phyloP scores from a whole-genome alignment of 2,113 vertebrate genomes.

The Opisthocomus hoazin region DNA sequence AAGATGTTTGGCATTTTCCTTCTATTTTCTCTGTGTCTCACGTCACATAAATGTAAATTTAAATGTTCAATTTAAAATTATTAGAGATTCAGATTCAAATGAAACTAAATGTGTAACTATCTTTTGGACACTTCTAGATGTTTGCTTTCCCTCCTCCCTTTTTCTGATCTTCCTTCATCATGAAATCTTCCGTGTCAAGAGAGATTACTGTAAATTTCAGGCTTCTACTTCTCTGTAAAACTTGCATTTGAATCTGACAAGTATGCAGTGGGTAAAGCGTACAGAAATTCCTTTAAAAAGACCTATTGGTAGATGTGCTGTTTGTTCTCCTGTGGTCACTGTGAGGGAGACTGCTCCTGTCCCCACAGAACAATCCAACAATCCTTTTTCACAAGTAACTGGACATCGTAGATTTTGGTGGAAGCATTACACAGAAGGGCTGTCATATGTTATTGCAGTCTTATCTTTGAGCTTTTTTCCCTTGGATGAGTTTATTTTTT shows the following conservation, averaged over 20 bases:
- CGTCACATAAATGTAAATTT: not conserved
- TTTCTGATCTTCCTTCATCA: not conserved
- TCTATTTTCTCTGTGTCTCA: not conserved
- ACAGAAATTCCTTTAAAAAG: not conserved
- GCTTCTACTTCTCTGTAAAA: not conserved
- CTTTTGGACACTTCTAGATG: not conserved
- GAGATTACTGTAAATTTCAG: not conserved
- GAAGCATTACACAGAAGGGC: not conserved
- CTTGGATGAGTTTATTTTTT: not conserved
- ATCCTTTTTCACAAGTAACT: not conserved
- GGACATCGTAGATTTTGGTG: not conserved
- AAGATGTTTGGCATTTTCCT: not conserved
- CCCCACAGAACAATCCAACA: rapidly evolving
- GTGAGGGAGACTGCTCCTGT: not conserved
- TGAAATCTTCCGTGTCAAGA: not conserved
- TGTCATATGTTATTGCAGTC: not conserved
- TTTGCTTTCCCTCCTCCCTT: not conserved
- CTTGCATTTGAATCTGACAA: not conserved
- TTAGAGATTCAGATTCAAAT: not conserved
- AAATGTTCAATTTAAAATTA: not conserved
- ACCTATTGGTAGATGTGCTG: not conserved
- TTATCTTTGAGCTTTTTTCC: not conserved
- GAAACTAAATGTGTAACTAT: not conserved
- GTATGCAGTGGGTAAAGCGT: not conserved
- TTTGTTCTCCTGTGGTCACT: not conserved